Base-by-base conservation (phyloP, 35 echinoderm and acorn worm species). In the Lytechinus pictus region DNA sequence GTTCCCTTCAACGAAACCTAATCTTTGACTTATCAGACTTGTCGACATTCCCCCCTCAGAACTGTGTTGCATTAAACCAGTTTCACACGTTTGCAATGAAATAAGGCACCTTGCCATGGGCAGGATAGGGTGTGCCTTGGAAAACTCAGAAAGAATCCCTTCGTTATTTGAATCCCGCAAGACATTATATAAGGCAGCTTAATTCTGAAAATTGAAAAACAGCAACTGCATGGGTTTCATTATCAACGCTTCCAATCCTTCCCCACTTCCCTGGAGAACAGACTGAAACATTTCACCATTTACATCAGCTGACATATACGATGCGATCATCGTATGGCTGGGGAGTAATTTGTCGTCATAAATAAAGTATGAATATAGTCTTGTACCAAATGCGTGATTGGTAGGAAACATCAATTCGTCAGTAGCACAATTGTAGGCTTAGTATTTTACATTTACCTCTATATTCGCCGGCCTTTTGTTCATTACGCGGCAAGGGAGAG, bases 121-220 rank as follows among this genome's bases (percentile, higher is more conserved):
- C 19, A 79, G 66, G 21, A 79, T 79, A 79, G n/a, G 66, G 66
- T 79, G 12, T 5, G 66, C 66, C 7, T 24, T 79, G 66, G 19
- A 16, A 79, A 24, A 79, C 66, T 24, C 21, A 24, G 66, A 79
- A 79, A 79, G 6, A 79, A 79, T 44, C 66, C 66, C 19, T 19
- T 79, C 66, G 66, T 79, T 24, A n/a, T 79, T 79, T 79, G 66
- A 79, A 24, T 79, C 66, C 66, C 19, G 66, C 66, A 79, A 79
- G 66, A 79, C 66, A 79, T 72, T 72, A 21, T 13, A 19, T 24
- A 79, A 79, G 66, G 14, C 66, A 79, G 66, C 66, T 79, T 79
- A 79, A 79, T 79, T 79, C 66, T 79, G 66, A 79, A 79, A 79
- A 79, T n/a, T 79, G 19, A 79, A 79, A 79, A 79, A 79, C 66